phyloP scores from a whole-genome alignment of 37 sponge, comb jelly and placozoan species.

The Ephydatia muelleri region DNA sequence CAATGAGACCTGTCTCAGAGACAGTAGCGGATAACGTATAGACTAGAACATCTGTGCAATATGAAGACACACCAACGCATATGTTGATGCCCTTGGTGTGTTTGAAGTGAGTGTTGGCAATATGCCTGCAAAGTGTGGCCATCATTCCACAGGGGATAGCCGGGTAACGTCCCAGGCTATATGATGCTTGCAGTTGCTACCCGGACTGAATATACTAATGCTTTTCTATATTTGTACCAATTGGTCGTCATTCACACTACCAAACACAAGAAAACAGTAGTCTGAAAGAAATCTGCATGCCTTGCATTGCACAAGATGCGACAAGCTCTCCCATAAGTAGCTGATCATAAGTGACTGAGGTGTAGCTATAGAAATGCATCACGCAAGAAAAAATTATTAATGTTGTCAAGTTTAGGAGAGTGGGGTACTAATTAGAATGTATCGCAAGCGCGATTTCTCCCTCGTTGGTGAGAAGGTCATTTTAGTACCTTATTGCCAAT shows the following conservation, averaged over 20 bases:
- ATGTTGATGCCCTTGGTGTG: not conserved
- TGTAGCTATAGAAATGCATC: not conserved
- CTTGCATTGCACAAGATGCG: not conserved
- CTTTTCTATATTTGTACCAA: not conserved
- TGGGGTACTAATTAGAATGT: too few relatives aligned
- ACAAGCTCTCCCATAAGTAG: not conserved
- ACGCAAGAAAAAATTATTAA: too few relatives aligned
- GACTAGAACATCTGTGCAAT: not conserved
- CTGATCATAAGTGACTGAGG: not conserved
- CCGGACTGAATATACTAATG: not conserved
- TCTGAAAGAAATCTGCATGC: not conserved
- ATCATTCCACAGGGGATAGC: not conserved
- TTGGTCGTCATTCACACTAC: not conserved
- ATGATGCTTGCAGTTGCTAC: not conserved
- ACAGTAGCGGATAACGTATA: not conserved
- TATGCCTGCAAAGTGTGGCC: not conserved
- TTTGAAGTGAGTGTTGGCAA: not conserved
- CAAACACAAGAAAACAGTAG: not conserved
- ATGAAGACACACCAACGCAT: not conserved
- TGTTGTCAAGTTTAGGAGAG: too few relatives aligned
- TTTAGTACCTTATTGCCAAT: constrained; percentile 78
- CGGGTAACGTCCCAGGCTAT: not conserved
- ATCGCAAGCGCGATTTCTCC: constrained; percentile 55
- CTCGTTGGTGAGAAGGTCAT: constrained; percentile 65
- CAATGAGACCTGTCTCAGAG: not conserved